Evolutionary conservation across 1,140 invertebrate species (phyloP), one percentile per base, ranked within the genome.

Genomic region (Aphidius gifuensis): DNA sequence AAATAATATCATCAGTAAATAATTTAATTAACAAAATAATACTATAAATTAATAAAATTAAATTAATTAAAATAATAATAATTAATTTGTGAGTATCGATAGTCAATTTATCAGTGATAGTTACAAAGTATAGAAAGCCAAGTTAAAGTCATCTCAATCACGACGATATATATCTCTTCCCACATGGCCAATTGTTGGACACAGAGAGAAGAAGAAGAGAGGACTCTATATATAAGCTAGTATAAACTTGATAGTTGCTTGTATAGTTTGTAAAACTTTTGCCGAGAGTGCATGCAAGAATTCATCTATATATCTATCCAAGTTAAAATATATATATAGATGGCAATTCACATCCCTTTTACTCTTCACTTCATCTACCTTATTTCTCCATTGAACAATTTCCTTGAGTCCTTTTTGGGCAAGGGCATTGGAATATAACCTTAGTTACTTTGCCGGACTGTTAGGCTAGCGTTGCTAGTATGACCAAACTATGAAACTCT

Each of bases 391-490:
- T 62, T 60, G 64, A 62, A 58, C 60, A 51, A 51, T 54, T 62
- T 62, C 58, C 64, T 57, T 54, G 40, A 54, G 54, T 21, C 64
- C 56, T 63, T 21, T 16, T 49, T 60, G 56, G 55, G 54, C 62
- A 59, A 48, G 66, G 66, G 68, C 64, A 47, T n/a, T 63, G 61
- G 72, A 76, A 32, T 32, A 75, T 76, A 78, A 76, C 75, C 74
- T 78, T 78, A 77, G 76, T 78, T 78, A 77, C 76, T 81, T 78
- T 79, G 71, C 73, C 53, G 70, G 75, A 78, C 72, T 76, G 76
- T 77, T 79, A 74, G 75, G 74, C 74, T 72, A 71, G 68, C 70
- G 70, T 75, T 74, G 72, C 72, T 68, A 66, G 69, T 65, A 73
- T 71, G 69, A 70, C 72, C 71, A 70, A 80, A 79, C 77, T 79